These are phyloP conservation scores for Hyalella azteca DNA, from an alignment of 2,888 invertebrate species.

Conservation along the genomic window DNA sequence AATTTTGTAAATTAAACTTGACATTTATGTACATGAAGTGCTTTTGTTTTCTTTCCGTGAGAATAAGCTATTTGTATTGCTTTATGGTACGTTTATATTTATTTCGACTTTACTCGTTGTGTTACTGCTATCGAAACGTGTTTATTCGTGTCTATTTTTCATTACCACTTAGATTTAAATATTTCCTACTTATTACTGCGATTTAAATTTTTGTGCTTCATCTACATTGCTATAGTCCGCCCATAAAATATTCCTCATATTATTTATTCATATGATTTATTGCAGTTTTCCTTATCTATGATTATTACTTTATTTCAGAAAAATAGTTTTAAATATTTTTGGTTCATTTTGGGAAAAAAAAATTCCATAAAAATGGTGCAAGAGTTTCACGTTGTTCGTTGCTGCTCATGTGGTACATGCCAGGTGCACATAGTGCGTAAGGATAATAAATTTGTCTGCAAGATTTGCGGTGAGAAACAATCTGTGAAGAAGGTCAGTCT, in stretches of 20 bases:
- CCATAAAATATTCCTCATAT: neutral
- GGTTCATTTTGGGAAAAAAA: no score
- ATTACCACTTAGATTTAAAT: no score
- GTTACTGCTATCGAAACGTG: no score
- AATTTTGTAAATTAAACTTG: neutral
- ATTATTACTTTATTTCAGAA: neutral
- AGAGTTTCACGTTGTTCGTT: neutral
- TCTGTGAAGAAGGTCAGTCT: neutral
- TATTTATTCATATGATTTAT: neutral
- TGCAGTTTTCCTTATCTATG: neutral
- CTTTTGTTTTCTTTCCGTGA: no score
- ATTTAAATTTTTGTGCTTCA: no score
- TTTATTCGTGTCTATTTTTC: no score
- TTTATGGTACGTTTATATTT: no score
- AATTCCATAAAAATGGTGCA: neutral
- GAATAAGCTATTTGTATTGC: no score
- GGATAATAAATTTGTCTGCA: neutral
- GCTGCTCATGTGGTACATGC: neutral
- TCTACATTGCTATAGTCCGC: no score
- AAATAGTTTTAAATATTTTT: neutral
- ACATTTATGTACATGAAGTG: no score
- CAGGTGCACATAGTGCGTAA: neutral
- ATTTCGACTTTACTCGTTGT: no score
- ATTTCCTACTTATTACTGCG: no score
- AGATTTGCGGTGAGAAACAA: neutral